A percentile compares a stretch with the other conserved stretches of the same genome.
Conservation (phyloP, 2,797 vertebrate species). For the Eupleurogrammus muticus region DNA sequence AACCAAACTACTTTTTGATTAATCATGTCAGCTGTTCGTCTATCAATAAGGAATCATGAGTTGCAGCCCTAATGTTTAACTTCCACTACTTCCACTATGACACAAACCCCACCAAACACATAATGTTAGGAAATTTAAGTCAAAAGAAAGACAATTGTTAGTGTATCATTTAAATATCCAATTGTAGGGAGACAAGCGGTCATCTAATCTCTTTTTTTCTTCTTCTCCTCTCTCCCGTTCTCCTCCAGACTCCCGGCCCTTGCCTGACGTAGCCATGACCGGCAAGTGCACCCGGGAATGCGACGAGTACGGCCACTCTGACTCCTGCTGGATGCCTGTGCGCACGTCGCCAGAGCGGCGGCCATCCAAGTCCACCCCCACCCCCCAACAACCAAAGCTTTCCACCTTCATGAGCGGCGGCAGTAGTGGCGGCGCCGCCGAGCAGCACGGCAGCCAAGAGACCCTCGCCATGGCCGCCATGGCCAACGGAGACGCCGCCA, state of each 20-base stretch:
- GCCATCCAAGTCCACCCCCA: slow-evolving; percentile 91
- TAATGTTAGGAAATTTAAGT: slow-evolving; percentile 40
- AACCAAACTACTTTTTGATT: too few relatives aligned
- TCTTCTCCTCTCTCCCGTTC: slow-evolving; percentile 41
- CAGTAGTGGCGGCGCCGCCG: slow-evolving; percentile 78
- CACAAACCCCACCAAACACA: slow-evolving; percentile 72
- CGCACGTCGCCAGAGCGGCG: slow-evolving; percentile 97
- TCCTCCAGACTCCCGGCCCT: slow-evolving; percentile 94
- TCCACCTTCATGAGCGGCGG: slow-evolving; percentile 96
- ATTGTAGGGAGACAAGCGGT: slow-evolving; percentile 39
- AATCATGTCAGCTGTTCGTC: too few relatives aligned
- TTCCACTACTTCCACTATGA: slow-evolving; percentile 31
- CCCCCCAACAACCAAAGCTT: slow-evolving; percentile 97
- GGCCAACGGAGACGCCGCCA: slow-evolving; percentile 93
- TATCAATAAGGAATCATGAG: too few relatives aligned
- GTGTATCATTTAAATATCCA: slow-evolving; percentile 43
- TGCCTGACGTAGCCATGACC: slow-evolving; percentile 99
- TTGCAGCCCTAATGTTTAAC: too few relatives aligned
- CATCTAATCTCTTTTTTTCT: slow-evolving; percentile 33
- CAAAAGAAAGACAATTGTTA: slow-evolving; percentile 19
- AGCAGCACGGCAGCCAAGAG: slow-evolving; percentile 93
- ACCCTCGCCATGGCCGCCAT: slow-evolving; percentile 87
- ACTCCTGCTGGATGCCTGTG: slow-evolving; percentile 99
- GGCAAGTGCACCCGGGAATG: slow-evolving; percentile 98
- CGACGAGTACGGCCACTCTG: slow-evolving; percentile 98